Percentiles rank a stretch among this genome's conserved stretches.
Conservation (phyloP, 2,888 invertebrate species). For the Penaeus monodon region DNA sequence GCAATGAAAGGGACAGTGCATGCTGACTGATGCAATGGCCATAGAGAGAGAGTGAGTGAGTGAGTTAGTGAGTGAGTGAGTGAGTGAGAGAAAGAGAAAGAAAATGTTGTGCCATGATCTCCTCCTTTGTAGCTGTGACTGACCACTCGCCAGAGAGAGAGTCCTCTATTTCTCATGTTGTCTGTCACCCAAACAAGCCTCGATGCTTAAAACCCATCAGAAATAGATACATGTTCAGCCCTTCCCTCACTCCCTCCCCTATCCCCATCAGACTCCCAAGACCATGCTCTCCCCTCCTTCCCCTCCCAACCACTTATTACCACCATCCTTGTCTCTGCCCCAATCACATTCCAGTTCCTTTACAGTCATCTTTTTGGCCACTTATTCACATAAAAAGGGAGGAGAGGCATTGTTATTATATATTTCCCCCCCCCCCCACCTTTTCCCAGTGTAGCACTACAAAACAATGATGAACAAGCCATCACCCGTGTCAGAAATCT, state of each 20-base stretch:
- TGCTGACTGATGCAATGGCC: constrained; percentile 35
- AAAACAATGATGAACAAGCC: too few relatives aligned
- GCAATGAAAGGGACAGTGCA: too few relatives aligned
- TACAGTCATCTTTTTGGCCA: constrained; percentile 57
- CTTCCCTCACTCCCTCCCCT: too few relatives aligned
- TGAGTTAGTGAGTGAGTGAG: too few relatives aligned
- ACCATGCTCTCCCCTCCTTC: too few relatives aligned
- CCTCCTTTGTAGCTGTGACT: constrained; percentile 47
- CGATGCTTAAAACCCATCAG: too few relatives aligned
- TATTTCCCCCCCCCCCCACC: neutral
- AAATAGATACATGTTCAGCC: too few relatives aligned
- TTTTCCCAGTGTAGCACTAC: too few relatives aligned
- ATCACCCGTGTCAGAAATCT: too few relatives aligned
- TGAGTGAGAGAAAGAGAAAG: constrained; percentile 24
- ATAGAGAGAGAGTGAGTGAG: too few relatives aligned
- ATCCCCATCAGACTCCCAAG: too few relatives aligned
- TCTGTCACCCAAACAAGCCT: neutral
- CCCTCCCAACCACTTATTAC: neutral
- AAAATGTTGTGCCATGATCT: constrained; percentile 58
- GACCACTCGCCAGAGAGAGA: too few relatives aligned
- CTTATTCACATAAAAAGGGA: constrained; percentile 16
- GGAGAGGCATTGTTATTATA: constrained; percentile 28
- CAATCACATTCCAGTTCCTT: constrained; percentile 56
- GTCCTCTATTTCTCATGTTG: neutral
- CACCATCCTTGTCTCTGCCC: constrained; percentile 43